phyloP scores from a whole-genome alignment of 1,140 invertebrate species.

The Saxidomus purpurata region DNA sequence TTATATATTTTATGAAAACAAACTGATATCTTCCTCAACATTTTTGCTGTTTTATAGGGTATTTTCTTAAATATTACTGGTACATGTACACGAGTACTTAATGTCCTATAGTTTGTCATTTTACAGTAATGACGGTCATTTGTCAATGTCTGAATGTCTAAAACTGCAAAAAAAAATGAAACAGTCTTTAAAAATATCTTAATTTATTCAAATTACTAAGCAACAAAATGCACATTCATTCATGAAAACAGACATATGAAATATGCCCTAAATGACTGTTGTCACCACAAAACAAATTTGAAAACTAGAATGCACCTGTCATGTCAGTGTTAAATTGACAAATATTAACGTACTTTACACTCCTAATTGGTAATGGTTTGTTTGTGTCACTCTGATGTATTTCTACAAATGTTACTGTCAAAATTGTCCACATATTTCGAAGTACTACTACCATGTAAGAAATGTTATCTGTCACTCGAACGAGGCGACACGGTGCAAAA shows the following conservation, averaged over 20 bases:
- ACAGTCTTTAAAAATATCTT: not conserved
- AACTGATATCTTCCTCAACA: too few relatives aligned
- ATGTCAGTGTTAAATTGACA: slow-evolving; percentile 30
- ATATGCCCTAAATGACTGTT: slow-evolving; percentile 16
- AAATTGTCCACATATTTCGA: not conserved
- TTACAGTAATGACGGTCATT: not conserved
- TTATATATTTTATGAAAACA: too few relatives aligned
- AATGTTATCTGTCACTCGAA: not conserved
- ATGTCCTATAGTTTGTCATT: too few relatives aligned
- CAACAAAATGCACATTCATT: slow-evolving; percentile 38
- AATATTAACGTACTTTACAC: slow-evolving; percentile 23
- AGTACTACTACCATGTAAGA: not conserved
- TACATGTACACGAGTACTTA: too few relatives aligned
- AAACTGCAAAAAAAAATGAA: not conserved
- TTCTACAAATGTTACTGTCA: not conserved
- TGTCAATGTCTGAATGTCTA: not conserved
- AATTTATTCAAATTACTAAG: not conserved
- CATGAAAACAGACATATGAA: not conserved
- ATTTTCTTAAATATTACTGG: too few relatives aligned
- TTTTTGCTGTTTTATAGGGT: too few relatives aligned
- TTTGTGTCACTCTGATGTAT: slow-evolving; percentile 15
- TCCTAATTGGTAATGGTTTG: slow-evolving; percentile 35
- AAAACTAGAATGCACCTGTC: slow-evolving; percentile 47
- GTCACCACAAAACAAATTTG: slow-evolving; percentile 4
- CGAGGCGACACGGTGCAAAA: not conserved